phyloP scores from a whole-genome alignment of 2,113 vertebrate genomes.

The Talpa occidentalis region DNA sequence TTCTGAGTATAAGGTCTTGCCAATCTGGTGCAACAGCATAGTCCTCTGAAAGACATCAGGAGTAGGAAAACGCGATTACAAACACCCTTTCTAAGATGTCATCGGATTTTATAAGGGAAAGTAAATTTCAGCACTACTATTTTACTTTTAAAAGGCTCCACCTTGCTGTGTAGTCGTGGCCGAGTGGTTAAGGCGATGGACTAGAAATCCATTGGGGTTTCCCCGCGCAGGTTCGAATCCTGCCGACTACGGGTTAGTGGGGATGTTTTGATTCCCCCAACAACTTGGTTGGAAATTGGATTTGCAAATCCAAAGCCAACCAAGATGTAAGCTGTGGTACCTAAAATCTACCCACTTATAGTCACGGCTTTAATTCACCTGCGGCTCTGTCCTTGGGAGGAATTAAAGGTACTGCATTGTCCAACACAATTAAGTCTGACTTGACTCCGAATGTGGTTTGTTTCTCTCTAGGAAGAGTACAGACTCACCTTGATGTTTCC shows the following conservation, averaged over 20 bases:
- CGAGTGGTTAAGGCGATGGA: slow-evolving; percentile 58
- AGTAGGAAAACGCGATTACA: neutral
- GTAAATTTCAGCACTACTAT: too few species aligned
- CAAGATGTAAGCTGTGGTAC: neutral
- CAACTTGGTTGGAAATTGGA: neutral
- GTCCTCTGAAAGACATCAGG: neutral
- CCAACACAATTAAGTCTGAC: neutral
- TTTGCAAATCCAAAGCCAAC: neutral
- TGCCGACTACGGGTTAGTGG: neutral
- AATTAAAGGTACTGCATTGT: neutral
- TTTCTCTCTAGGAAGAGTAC: neutral
- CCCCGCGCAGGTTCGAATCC: slow-evolving; percentile 49
- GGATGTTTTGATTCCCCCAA: neutral
- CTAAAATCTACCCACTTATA: neutral
- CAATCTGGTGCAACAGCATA: neutral
- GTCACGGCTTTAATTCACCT: neutral
- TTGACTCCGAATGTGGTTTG: neutral
- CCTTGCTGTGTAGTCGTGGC: slow-evolving; percentile 24
- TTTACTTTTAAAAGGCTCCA: too few species aligned
- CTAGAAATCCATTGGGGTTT: slow-evolving; percentile 31
- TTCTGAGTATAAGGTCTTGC: neutral
- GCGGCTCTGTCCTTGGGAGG: neutral
- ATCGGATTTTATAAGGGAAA: too few species aligned
- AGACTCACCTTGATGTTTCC: neutral
- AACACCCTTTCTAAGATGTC: neutral